A percentile compares a stretch with the other conserved stretches of the same genome.
These are phyloP conservation scores for Sphaerodactylus townsendi DNA, from an alignment of 2,113 vertebrate genomes.

Conservation along the genomic window DNA sequence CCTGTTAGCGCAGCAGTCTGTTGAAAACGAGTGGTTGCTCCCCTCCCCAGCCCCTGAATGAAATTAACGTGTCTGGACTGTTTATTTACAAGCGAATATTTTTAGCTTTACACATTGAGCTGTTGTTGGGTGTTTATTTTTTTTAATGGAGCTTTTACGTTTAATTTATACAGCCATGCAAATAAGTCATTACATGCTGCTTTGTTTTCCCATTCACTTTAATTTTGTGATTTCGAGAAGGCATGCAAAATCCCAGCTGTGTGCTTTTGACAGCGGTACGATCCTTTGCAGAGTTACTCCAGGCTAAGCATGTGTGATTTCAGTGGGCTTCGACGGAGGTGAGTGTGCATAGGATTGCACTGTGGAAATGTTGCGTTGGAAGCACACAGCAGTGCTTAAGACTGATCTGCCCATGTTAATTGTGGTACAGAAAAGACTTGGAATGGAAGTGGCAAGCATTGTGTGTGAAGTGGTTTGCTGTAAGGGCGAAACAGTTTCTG, in stretches of 20 bases:
- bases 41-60: neutral
- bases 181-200: neutral
- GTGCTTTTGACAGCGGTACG: neutral
- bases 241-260: constrained; percentile 33
- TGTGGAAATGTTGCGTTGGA: neutral
- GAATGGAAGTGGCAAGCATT: neutral
- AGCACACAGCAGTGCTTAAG: neutral
- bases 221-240: neutral
- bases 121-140: neutral
- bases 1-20: neutral
- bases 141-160: constrained; percentile 3
- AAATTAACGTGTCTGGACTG: constrained; percentile 14
- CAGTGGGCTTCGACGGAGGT: no score
- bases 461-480: neutral
- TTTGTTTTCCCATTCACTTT: constrained; percentile 29
- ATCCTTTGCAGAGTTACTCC: no score
- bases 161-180: neutral
- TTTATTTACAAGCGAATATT: neutral
- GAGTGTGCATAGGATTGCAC: no score
- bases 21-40: constrained; percentile 4
- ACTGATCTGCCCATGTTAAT: neutral
- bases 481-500: neutral
- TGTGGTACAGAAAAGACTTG: neutral
- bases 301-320: no score
- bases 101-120: neutral